Evolutionary conservation across 2,797 vertebrate species (phyloP), one percentile per base, ranked within the genome.

Genomic region (Gallinago nigripennis): DNA sequence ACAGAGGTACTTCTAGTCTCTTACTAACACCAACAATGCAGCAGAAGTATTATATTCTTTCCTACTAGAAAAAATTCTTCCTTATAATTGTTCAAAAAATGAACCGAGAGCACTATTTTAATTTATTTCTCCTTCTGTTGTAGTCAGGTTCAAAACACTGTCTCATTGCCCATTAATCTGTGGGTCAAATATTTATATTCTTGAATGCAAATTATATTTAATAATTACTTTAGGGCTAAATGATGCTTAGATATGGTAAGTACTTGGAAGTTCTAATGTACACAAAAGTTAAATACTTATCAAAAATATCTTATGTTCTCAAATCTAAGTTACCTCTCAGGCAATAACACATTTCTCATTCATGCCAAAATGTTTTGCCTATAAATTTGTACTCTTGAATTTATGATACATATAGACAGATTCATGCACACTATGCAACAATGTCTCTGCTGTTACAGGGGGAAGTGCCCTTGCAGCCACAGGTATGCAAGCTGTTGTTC

Each of bases 11-110:
- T 70, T 80, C 23, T 66, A 37, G 45, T 76, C 41, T 43, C 19
- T 30, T 84, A 41, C 46, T 92, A 92, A 94, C 33, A 85, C 57
- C 33, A 41, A 70, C 28, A 84, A 80, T 8, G n/a, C 50, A 83
- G 27, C 2, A n/a, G 84, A 91, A 77, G 30, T 69, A 91, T 93
- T 95, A 77, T 30, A 79, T 48, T 91, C 30, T 86, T 92, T 86
- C 27, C 33, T 50, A 63, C 11, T 43, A 88, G 60, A 86, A 93
- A 95, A 82, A 35, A n/a, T 16, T 63, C 48, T 41, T 54, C 56
- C 27, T 91, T 93, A 81, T 28, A 75, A 16, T 57, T 63, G 11
- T 54, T 77, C 82, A 86, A 82, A 88, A 92, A 72, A 43, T 33
- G 5, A 94, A 54, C 70, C 1, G 4, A 86, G 46, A 91, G 24